Evolutionary conservation across 2,113 vertebrate species (phyloP), one percentile per base, ranked within the genome.

Genomic region (Donacobius atricapilla): DNA sequence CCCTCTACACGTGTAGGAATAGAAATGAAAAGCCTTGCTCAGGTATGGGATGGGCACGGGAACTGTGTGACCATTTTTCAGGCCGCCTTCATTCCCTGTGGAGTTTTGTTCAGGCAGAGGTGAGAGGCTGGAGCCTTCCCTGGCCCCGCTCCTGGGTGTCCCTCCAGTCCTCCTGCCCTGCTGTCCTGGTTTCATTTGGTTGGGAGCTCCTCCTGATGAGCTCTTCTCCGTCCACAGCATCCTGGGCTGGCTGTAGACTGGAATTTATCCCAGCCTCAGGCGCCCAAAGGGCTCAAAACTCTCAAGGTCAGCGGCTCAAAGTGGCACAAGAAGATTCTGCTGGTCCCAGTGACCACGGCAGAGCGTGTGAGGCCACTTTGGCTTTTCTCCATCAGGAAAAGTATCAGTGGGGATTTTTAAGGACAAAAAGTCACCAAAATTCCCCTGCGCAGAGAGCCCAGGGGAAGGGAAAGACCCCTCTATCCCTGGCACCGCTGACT

Each of bases 1-100:
- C 21, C 35, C 71, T 53, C 64, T 24, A 0, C 56, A 2, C 1
- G 0, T 39, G 37, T 14, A 44, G 47, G 20, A 66, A 28, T 2
- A 58, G 75, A 16, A 48, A 33, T 19, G 25, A 45, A 56, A 75
- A 78, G 6, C 27, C 15, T 16, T 4, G 6, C 18, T 1, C 22
- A 13, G 20, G 53, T 71, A 10, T 31, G 44, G 82, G 56, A 17
- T 25, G 51, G 65, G 4, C 14, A 3, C n/a, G 53, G 42, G 81
- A 33, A 8, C 60, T 19, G 40, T 15, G 51, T 20, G 68, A 18
- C 42, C 3, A 11, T 64, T 76, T 53, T 53, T 2, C 35, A 57
- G 45, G 13, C 33, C 31, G 1, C 7, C 5, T 25, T 37, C 27
- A 8, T 11, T 63, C 31, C 71, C 58, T 83, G 66, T 0, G 2